Evolutionary conservation across 23 tunicate genomes (phyloP).

Genomic region (Ascidia mentula): DNA sequence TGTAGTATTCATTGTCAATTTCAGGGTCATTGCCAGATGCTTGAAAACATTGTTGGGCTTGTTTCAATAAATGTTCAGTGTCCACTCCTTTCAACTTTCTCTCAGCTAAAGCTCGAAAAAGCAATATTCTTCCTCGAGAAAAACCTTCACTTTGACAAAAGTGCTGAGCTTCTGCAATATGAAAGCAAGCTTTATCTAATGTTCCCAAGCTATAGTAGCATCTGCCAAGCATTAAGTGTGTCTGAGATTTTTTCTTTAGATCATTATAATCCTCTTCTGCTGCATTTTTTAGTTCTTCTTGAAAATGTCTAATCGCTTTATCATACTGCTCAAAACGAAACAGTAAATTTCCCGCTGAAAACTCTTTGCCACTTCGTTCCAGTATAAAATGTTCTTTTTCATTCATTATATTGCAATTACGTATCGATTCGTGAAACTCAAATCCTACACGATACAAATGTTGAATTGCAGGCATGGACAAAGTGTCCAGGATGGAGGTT

Average conservation of each 20-base stretch:
- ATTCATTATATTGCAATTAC: not conserved
- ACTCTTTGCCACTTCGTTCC: not conserved
- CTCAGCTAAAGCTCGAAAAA: not conserved
- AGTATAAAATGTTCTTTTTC: not conserved
- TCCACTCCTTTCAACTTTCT: not conserved
- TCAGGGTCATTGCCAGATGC: not conserved
- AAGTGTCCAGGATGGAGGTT: not conserved
- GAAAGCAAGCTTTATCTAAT: not conserved
- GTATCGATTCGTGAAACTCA: not conserved
- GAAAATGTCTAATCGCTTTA: not conserved
- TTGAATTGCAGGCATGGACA: not conserved
- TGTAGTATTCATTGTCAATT: not conserved
- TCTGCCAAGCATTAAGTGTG: not conserved
- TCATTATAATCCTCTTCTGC: not conserved
- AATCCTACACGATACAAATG: not conserved
- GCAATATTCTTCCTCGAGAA: not conserved
- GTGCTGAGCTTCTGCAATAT: not conserved
- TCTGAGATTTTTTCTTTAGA: not conserved
- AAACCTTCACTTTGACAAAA: not conserved
- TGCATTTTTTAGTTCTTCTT: not conserved
- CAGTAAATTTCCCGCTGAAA: not conserved
- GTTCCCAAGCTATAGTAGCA: not conserved
- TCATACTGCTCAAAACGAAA: conserved; percentile 2
- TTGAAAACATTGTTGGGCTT: not conserved
- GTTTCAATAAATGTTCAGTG: not conserved